Base-by-base conservation (phyloP, 2,113 vertebrate genomes). In the Lota lota region DNA sequence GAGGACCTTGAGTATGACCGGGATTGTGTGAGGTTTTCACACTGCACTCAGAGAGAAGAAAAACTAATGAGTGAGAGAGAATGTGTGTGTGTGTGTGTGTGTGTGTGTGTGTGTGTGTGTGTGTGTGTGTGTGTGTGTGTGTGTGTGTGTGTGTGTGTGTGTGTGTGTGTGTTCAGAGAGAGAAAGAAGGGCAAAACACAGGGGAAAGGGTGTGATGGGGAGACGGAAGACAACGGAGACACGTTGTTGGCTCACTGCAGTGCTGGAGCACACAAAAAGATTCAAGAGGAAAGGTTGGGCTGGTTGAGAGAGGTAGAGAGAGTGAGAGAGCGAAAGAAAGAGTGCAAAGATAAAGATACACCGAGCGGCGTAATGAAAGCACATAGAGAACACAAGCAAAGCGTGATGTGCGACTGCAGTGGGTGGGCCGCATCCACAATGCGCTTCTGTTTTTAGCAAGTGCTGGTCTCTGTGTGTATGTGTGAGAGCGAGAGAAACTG, bases 401-500 rank as follows among this genome's bases (percentile, higher is more conserved):
- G 70, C 65, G 72, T 67, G 87, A 84, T 79, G 81, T 73, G 79
- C 66, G 83, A 78, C 83, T 88, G 87, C 83, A 76, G 77, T 68
- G 79, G 73, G 76, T 67, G 74, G 79, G 70, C 64, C 68, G 80
- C 72, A 69, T 81, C 72, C 72, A 90, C 89, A 90, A 90, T 89
- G 83, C 80, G 79, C 85, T 86, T 86, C 89, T 89, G 89, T 89
- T 84, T 83, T 80, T 82, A 73, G 67, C 67, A 69, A 82, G 78
- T 64, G 53, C 53, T 1, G 17, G n/a, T 50, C 19, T 50, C 24
- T 21, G 54, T 67, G 54, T 59, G 22, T 59, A 24, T 40, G 59
- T 40, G 66, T 67, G 66, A 18, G 66, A 33, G 28, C 4, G 28
- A 33, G 28, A 33, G 28, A 33, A 33, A 33, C 28, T 33, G 28